Base-by-base conservation (phyloP, 2,797 vertebrate species). In the Rhinatrema bivittatum region DNA sequence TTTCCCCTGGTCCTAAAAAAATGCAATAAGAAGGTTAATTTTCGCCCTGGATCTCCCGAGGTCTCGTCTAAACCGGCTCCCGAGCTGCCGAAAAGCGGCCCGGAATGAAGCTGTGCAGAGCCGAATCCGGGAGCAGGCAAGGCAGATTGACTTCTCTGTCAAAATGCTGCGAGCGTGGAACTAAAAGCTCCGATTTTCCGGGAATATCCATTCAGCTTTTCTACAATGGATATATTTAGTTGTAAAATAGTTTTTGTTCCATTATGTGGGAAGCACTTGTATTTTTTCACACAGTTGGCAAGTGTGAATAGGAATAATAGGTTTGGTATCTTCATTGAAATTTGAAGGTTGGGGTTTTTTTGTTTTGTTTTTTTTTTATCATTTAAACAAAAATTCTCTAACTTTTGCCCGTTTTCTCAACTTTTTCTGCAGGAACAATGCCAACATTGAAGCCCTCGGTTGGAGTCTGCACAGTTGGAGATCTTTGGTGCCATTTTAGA, bases 401-500 rank as follows among this genome's bases (percentile, higher is more conserved):
- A 91, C 90, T 96, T 89, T 87, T 81, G 81, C 79, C 89, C 85
- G 72, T 91, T 97, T 93, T 90, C 87, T 89, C 86, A 82, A 91
- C 87, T 87, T 88, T 53, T 86, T 82, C 72, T 72, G 69, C 73
- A 53, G 80, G 77, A 92, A 99, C 96, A 99, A 98, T 94, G 88
- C 84, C 85, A 91, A 93, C 93, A 97, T 86, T 94, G 91, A 89
- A 91, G 88, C 73, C 85, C 94, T 89, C 94, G 78, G 90, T 86
- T 88, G 91, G 91, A 89, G 90, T 85, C 82, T 86, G 87, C 94
- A 88, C 94, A 94, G 94, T 94, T 85, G 94, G 94, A 88, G 93
- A 94, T 91, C 95, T 88, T 89, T 83, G 74, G 86, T 89, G 91
- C 91, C 92, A 82, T 91, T 94, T 87, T 88, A 90, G 91, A 91